A percentile compares a stretch with the other conserved stretches of the same genome.
Evolutionary conservation across 2,797 vertebrate genomes (phyloP).

Genomic region (Eurystomus glaucurus): DNA sequence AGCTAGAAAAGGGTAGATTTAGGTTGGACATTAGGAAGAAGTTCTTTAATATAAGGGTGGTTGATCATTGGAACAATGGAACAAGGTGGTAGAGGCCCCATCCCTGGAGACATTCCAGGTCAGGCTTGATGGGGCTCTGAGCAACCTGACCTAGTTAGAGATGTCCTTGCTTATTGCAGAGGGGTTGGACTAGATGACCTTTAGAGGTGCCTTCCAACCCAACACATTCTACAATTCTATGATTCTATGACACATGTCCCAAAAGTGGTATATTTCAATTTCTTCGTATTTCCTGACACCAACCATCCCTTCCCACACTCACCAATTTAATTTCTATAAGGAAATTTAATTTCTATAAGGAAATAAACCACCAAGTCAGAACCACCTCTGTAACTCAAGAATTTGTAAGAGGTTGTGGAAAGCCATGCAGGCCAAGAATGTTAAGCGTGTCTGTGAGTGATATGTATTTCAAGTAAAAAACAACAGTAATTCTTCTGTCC

Average conservation of each 20-base stretch:
- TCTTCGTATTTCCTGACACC: conserved; percentile 29
- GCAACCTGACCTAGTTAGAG: too few species aligned
- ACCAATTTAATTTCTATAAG: not conserved
- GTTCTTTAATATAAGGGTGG: too few species aligned
- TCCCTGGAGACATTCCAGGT: too few species aligned
- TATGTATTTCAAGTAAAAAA: not conserved
- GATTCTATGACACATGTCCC: not conserved
- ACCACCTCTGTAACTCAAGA: not conserved
- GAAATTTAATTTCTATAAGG: conserved; percentile 1
- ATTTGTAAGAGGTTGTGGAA: not conserved
- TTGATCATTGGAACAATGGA: too few species aligned
- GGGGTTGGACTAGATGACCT: too few species aligned
- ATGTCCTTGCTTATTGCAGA: too few species aligned
- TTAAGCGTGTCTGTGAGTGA: not conserved
- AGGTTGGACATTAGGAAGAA: too few species aligned
- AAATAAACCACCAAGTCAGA: conserved; percentile 4
- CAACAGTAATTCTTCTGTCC: not conserved
- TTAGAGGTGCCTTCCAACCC: too few species aligned
- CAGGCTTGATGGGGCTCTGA: too few species aligned
- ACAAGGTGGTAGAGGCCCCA: too few species aligned
- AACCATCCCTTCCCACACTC: not conserved
- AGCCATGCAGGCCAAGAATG: not conserved
- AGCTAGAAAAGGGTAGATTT: too few species aligned
- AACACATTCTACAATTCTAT: too few species aligned
- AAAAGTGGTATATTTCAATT: conserved; percentile 4